These are phyloP conservation scores for Petaurus breviceps DNA, from an alignment of 2,113 vertebrate species.

Conservation along the genomic window DNA sequence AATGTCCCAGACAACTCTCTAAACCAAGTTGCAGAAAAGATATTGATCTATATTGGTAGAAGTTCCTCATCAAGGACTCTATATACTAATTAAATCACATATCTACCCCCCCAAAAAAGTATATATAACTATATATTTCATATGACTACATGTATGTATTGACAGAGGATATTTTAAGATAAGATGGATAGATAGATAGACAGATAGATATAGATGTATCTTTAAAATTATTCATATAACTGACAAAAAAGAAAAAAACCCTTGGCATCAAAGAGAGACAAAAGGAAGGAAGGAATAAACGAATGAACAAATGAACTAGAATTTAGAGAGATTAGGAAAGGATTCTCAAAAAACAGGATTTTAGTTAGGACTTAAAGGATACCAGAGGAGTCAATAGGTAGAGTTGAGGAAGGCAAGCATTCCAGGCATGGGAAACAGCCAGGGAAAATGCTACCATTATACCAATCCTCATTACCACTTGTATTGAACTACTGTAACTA, in stretches of 20 bases:
- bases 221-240: not conserved
- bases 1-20: not conserved
- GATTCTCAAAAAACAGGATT: not conserved
- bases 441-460: not conserved
- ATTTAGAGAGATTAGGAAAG: not conserved
- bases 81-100: not conserved
- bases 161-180: not conserved
- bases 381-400: not conserved
- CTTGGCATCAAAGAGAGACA: not conserved
- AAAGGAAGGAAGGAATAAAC: not conserved
- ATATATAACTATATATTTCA: not conserved
- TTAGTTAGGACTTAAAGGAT: not conserved
- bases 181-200: no score
- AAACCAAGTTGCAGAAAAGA: not conserved
- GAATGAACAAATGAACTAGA: not conserved
- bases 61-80: not conserved
- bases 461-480: not conserved
- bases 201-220: no score
- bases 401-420: not conserved
- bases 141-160: not conserved
- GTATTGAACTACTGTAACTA: not conserved
- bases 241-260: slow-evolving; percentile 8
- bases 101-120: not conserved
- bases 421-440: not conserved
- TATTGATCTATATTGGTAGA: not conserved